Evolutionary conservation across 2,888 invertebrate genomes (phyloP), one percentile per base, ranked within the genome.

Genomic region (Galerucella pusilla): DNA sequence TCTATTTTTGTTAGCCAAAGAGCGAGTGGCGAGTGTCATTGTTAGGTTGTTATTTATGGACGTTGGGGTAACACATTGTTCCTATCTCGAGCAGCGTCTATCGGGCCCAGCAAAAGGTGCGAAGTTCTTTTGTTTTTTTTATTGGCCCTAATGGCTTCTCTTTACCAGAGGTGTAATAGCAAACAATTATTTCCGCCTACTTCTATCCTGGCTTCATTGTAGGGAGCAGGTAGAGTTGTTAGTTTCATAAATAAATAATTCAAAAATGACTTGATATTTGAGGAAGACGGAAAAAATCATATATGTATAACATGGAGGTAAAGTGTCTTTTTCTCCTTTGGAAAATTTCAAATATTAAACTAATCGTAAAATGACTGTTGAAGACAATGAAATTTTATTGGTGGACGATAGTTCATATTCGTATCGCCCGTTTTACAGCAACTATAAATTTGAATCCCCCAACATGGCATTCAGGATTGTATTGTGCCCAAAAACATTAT

Each of bases 11-110:
- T 59, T 66, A 63, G 65, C 57, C 57, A 71, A 59, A 71, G 67
- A n/a, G n/a, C n/a, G n/a, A n/a, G n/a, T n/a, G 68, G 67, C 67
- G 46, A 77, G 49, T 73, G 75, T 77, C 77, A 75, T 75, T 77
- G 77, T 77, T 77, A 74, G 71, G 52, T 61, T 67, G 75, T 77
- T 75, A 74, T 77, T 77, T 77, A 77, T 77, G 73, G 77, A 73
- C 73, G 73, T 77, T 73, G 45, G 73, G 46, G 20, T 75, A 60
- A 71, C 75, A 77, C 74, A 74, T 72, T 72, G 64, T 67, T 59
- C 46, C 61, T 60, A 45, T 66, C 69, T 61, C n/a, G 35, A 68
- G 68, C 71, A 64, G 71, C 35, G 28, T 35, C 61, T 28, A 61
- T 35, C 12, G 35, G 35, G 20, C 46, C 35, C 35, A 16, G 52